Evolutionary conservation across 2,888 invertebrate genomes (phyloP).

Genomic region (Caenorhabditis becei): DNA sequence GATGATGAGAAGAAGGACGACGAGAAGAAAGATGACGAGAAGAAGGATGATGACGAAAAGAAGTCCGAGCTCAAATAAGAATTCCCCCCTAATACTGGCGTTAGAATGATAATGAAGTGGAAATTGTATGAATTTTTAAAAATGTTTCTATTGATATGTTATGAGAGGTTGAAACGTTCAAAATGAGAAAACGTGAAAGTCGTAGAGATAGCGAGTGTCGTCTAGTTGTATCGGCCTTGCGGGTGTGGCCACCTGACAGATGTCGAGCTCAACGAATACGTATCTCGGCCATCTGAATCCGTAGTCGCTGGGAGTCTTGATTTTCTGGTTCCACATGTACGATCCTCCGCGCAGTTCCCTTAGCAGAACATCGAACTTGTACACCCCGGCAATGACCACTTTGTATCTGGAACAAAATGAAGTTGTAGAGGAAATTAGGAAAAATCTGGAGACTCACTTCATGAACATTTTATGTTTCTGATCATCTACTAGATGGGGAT

Average conservation of each 20-base stretch:
- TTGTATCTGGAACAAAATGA: conserved; percentile 52
- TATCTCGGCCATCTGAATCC: conserved; percentile 43
- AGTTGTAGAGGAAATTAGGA: too few species aligned
- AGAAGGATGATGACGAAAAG: conserved; percentile 1
- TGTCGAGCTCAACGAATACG: conserved; percentile 51
- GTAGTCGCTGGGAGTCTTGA: conserved; percentile 41
- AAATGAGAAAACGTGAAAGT: conserved; percentile 58
- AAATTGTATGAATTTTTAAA: neutral
- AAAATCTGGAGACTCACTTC: conserved; percentile 20
- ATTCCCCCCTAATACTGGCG: neutral
- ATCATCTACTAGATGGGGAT: conserved; percentile 15
- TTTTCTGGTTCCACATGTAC: conserved; percentile 24
- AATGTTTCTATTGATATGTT: neutral
- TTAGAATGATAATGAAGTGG: neutral
- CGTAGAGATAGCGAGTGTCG: conserved; percentile 29
- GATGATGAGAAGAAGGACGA: conserved; percentile 5
- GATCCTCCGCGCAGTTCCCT: conserved; percentile 12
- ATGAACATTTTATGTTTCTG: conserved; percentile 19
- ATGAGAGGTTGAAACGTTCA: neutral
- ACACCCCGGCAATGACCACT: conserved; percentile 36
- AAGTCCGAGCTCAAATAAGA: conserved; percentile 1
- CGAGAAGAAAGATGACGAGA: neutral
- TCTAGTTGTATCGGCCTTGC: conserved; percentile 30
- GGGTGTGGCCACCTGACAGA: conserved; percentile 39
- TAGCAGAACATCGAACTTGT: conserved; percentile 35